Evolutionary conservation across 2,113 vertebrate genomes (phyloP).

Genomic region (Nothocercus nigrocapillus): DNA sequence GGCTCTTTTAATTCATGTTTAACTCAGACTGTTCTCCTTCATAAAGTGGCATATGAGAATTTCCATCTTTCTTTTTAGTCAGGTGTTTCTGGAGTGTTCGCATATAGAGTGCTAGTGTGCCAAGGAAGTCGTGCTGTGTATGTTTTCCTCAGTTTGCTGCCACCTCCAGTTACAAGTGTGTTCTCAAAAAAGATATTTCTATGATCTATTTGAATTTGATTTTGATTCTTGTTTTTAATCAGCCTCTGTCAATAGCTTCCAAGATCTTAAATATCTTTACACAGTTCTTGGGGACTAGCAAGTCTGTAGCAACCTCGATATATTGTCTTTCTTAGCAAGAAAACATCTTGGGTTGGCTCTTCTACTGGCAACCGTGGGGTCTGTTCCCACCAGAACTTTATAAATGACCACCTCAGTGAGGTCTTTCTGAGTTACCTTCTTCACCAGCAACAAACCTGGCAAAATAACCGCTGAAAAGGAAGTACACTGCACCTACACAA

Average conservation of each 20-base stretch:
- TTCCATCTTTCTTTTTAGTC: not conserved
- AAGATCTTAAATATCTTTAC: not conserved
- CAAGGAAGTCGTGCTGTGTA: not conserved
- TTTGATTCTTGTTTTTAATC: not conserved
- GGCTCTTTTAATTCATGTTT: not conserved
- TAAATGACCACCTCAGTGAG: not conserved
- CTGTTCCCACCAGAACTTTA: not conserved
- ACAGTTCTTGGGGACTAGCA: not conserved
- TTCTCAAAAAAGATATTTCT: not conserved
- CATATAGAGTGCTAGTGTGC: not conserved
- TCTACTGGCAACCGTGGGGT: not conserved
- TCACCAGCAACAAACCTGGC: not conserved
- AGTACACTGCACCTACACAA: not conserved
- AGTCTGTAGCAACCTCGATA: not conserved
- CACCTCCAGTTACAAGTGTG: not conserved
- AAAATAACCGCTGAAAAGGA: not conserved
- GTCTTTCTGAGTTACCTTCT: not conserved
- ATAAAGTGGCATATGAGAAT: not conserved
- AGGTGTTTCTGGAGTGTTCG: not conserved
- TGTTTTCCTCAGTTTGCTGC: not conserved
- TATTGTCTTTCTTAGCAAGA: not conserved
- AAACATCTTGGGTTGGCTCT: not conserved
- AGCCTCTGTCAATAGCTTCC: not conserved
- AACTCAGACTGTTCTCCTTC: not conserved
- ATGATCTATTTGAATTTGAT: not conserved